A percentile compares a stretch with the other conserved stretches of the same genome.
phyloP scores from a whole-genome alignment of 2,888 invertebrate genomes.

The Cyrtodaria siliqua region DNA sequence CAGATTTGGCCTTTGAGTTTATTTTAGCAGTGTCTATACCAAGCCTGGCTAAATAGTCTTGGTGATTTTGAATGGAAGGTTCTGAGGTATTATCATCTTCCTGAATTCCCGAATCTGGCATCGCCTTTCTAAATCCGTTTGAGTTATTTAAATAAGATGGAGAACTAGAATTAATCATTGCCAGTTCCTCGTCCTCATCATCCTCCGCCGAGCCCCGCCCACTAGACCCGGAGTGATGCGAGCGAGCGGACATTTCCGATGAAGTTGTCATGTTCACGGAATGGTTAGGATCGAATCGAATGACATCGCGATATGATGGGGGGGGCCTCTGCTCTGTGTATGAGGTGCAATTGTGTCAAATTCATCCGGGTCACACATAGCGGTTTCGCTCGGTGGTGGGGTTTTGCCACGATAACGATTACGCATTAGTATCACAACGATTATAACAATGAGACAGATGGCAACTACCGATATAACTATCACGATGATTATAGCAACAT shows the following conservation, averaged over 20 bases:
- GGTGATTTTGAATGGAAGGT: constrained; percentile 86
- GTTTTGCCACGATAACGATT: constrained; percentile 90
- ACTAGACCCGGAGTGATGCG: constrained; percentile 98
- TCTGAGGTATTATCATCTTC: constrained; percentile 93
- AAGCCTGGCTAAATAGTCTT: constrained; percentile 97
- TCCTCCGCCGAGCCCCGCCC: constrained; percentile 98
- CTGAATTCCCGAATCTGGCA: constrained; percentile 88
- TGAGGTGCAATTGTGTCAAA: constrained; percentile 63
- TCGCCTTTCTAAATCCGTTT: constrained; percentile 85
- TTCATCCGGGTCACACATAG: constrained; percentile 65
- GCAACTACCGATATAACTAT: constrained; percentile 91
- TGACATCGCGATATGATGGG: constrained; percentile 71
- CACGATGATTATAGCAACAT: constrained; percentile 88
- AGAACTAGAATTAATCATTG: constrained; percentile 97
- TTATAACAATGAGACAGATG: constrained; percentile 90
- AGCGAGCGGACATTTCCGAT: constrained; percentile 95
- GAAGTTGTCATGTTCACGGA: constrained; percentile 88
- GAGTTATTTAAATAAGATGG: constrained; percentile 89
- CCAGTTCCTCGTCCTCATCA: constrained; percentile 95
- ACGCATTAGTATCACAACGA: constrained; percentile 87
- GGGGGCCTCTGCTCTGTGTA: constrained; percentile 24
- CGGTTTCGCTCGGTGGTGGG: constrained; percentile 68
- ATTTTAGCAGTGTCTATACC: constrained; percentile 92
- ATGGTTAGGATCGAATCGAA: constrained; percentile 55
- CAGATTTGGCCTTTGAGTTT: constrained; percentile 74